Conservation (phyloP, 2,888 invertebrate genomes). For the Autographa pulchrina region DNA sequence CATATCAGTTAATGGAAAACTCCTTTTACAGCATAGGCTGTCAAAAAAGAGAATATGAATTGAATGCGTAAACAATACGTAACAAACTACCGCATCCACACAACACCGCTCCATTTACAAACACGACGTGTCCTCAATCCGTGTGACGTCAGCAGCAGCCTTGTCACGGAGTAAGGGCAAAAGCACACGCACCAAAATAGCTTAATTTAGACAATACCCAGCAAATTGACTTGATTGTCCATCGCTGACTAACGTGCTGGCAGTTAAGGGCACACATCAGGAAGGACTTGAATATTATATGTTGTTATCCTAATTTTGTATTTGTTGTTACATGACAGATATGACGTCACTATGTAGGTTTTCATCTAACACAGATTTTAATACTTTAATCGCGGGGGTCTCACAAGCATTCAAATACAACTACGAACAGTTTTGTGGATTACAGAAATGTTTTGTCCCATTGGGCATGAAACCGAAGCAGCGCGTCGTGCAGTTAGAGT, state of each 20-base stretch:
- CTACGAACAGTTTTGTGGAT: too few relatives aligned
- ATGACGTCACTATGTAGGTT: not conserved
- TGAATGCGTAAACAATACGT: not conserved
- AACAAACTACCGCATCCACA: constrained; percentile 60
- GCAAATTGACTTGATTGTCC: constrained; percentile 65
- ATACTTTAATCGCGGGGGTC: too few relatives aligned
- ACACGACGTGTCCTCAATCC: constrained; percentile 54
- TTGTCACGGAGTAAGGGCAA: constrained; percentile 65
- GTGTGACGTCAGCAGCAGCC: constrained; percentile 73
- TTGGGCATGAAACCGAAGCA: too few relatives aligned
- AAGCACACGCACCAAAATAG: constrained; percentile 71
- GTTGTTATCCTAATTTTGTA: not conserved
- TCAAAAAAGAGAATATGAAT: not conserved
- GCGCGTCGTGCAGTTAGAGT: too few relatives aligned
- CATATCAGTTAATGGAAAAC: too few relatives aligned
- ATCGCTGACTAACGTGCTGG: constrained; percentile 12
- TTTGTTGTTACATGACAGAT: not conserved
- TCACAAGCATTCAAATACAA: too few relatives aligned
- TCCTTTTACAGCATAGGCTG: not conserved
- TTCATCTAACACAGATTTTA: too few relatives aligned
- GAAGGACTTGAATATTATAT: not conserved
- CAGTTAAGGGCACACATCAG: constrained; percentile 7
- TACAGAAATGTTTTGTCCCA: too few relatives aligned
- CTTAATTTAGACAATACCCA: constrained; percentile 74
- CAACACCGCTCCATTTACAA: constrained; percentile 18